Evolutionary conservation across 1,140 invertebrate genomes (phyloP).

Genomic region (Nasonia longicornis): DNA sequence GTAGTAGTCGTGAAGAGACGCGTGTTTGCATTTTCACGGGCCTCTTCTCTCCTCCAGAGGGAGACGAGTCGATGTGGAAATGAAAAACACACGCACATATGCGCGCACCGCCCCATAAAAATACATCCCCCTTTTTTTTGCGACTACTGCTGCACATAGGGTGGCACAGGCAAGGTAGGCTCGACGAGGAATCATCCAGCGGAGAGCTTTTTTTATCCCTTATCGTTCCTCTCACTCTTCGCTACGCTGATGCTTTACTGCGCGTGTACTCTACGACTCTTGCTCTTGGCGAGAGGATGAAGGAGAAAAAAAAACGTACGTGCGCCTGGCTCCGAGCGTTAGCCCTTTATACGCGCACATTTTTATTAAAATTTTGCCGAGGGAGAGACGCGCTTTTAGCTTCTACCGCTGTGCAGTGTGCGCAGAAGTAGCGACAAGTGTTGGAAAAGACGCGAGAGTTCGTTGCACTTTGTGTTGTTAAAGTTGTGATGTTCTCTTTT

Average conservation of each 20-base stretch:
- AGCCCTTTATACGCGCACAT: not conserved
- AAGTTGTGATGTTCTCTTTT: not conserved
- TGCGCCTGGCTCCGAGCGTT: not conserved
- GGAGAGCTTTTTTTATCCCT: not conserved
- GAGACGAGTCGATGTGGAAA: not conserved
- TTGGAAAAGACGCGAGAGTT: not conserved
- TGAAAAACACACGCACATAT: conserved; percentile 5
- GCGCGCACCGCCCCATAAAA: not conserved
- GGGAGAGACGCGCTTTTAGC: not conserved
- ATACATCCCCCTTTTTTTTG: conserved; percentile 15
- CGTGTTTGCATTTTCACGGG: conserved; percentile 9
- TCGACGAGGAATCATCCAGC: not conserved
- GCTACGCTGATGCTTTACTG: not conserved
- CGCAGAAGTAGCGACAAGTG: not conserved
- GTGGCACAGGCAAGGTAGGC: not conserved
- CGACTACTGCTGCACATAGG: not conserved
- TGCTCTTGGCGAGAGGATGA: not conserved
- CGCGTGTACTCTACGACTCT: not conserved
- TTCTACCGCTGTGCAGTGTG: not conserved
- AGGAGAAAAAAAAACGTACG: not conserved
- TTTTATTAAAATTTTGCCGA: not conserved
- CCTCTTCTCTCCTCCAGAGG: not conserved
- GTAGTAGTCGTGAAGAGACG: not conserved
- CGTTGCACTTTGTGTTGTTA: not conserved
- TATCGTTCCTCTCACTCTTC: not conserved